These are phyloP conservation scores for Syrmaticus mikado DNA, from an alignment of 2,113 vertebrate genomes.

Conservation along the genomic window DNA sequence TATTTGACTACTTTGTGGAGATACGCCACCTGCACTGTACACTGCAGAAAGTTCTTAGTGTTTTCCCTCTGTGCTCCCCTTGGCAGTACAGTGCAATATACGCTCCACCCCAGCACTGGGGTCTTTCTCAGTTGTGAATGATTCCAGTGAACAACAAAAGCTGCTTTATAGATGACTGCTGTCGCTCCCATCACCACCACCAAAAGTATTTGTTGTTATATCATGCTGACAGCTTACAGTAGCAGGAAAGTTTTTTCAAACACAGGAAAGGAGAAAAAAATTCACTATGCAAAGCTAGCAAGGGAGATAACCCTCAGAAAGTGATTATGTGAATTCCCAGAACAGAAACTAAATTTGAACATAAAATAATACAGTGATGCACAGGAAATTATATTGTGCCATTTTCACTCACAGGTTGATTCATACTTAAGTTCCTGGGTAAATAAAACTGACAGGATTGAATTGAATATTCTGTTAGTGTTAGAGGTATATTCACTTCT, in stretches of 20 bases:
- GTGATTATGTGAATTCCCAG: constrained; percentile 28
- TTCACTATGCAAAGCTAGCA: neutral
- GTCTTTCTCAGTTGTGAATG: neutral
- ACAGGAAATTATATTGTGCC: neutral
- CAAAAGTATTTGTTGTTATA: neutral
- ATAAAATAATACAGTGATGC: neutral
- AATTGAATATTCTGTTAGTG: neutral
- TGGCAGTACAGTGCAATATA: neutral
- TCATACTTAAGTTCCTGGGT: neutral
- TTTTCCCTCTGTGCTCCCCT: neutral
- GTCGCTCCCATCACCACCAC: neutral
- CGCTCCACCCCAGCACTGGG: neutral
- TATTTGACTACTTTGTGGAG: neutral
- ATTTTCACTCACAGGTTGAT: neutral
- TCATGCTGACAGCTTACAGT: neutral
- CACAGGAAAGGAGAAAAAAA: constrained; percentile 17
- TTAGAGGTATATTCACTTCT: neutral
- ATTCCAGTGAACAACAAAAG: neutral
- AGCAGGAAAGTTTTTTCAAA: neutral
- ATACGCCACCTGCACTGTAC: neutral
- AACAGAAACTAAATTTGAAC: constrained; percentile 42
- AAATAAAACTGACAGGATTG: constrained; percentile 41
- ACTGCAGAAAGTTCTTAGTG: rapidly evolving
- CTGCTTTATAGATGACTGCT: neutral
- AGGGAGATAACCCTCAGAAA: constrained; percentile 8